These are phyloP conservation scores for Epicauta chinensis DNA, from an alignment of 1,140 invertebrate species.

Conservation along the genomic window DNA sequence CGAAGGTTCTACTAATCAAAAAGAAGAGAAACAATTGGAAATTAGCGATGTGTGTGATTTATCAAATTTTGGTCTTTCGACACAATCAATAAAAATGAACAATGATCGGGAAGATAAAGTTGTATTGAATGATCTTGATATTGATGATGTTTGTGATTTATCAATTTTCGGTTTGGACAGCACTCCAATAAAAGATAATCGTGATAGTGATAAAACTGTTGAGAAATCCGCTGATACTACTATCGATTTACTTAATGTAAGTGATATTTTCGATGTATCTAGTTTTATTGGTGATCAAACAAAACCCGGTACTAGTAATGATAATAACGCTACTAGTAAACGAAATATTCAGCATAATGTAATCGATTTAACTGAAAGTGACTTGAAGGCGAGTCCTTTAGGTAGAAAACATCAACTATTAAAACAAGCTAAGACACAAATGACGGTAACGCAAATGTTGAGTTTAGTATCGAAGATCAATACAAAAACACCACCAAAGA, in stretches of 20 bases:
- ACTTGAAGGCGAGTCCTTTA: conserved; percentile 11
- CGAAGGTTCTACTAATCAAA: background rate
- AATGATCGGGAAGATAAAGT: conserved; percentile 2
- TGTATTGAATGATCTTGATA: background rate
- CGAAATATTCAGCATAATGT: background rate
- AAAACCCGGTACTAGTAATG: background rate
- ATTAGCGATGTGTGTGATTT: conserved; percentile 16
- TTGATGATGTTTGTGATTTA: conserved; percentile 28
- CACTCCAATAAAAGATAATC: conserved; percentile 2
- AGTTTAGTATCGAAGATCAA: conserved; percentile 11
- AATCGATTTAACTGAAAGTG: conserved; percentile 14
- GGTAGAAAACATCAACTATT: background rate
- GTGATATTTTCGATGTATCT: conserved; percentile 2
- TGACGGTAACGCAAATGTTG: conserved; percentile 26
- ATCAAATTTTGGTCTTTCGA: background rate
- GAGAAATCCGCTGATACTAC: background rate
- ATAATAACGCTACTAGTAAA: background rate
- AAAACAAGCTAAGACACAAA: conserved; percentile 1
- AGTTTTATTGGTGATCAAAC: background rate
- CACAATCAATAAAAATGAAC: background rate
- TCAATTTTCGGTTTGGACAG: conserved; percentile 24
- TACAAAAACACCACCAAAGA: background rate
- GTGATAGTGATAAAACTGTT: too few relatives aligned
- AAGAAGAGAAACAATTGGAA: background rate
- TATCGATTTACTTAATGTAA: background rate